Evolutionary conservation across 2,888 invertebrate species (phyloP).

Genomic region (Drosophila atroscutellata): DNA sequence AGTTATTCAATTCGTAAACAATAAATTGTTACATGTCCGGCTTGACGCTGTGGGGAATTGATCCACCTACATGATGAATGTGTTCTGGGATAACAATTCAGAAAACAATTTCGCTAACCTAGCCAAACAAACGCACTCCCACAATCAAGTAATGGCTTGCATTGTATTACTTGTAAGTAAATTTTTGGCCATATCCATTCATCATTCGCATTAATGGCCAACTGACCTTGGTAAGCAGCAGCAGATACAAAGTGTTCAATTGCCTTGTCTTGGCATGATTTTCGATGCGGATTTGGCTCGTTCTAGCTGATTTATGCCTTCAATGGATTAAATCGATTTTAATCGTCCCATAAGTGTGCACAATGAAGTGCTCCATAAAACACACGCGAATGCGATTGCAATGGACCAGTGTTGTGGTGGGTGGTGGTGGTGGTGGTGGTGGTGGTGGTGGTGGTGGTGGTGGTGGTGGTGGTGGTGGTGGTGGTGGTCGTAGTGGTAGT

Average conservation of each 20-base stretch:
- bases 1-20: conserved; percentile 35
- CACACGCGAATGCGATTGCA: conserved; percentile 56
- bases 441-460: not conserved
- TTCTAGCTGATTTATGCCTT: conserved; percentile 65
- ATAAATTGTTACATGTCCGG: conserved; percentile 36
- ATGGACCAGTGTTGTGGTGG: not conserved
- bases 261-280: conserved; percentile 22
- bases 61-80: conserved; percentile 57
- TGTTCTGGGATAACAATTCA: conserved; percentile 23
- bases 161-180: conserved; percentile 12
- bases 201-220: conserved; percentile 47
- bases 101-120: conserved; percentile 23
- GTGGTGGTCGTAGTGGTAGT: not conserved
- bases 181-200: conserved; percentile 34
- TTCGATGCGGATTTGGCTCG: conserved; percentile 22
- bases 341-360: conserved; percentile 73
- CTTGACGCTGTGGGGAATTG: conserved; percentile 26
- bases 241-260: conserved; percentile 47
- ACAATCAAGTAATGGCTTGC: conserved; percentile 7
- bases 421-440: not conserved
- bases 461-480: not conserved
- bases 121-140: conserved; percentile 5
- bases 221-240: conserved; percentile 57
- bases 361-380: conserved; percentile 76
- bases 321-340: conserved; percentile 76